These are phyloP conservation scores for Dolichomitus sp. DNA, from an alignment of 2,888 invertebrate species.

Conservation along the genomic window DNA sequence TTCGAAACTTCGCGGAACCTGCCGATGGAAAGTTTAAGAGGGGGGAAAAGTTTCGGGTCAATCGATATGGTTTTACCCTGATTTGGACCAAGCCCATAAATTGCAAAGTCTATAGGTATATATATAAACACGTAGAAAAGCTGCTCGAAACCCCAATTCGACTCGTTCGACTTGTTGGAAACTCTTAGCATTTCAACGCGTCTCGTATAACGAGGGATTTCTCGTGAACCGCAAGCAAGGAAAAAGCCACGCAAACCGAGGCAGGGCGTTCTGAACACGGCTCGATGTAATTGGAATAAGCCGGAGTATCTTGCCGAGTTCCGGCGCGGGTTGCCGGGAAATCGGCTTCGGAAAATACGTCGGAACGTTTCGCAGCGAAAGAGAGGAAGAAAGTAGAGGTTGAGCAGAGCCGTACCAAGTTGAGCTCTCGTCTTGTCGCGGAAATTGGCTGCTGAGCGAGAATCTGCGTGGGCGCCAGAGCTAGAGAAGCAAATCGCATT, in stretches of 20 bases:
- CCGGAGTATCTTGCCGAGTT: slow-evolving; percentile 21
- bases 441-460: slow-evolving; percentile 59
- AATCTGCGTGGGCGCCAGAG: slow-evolving; percentile 9
- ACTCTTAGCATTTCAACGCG: slow-evolving; percentile 43
- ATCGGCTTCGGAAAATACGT: slow-evolving; percentile 53
- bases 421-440: slow-evolving; percentile 30
- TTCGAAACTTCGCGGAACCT: background rate
- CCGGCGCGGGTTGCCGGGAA: slow-evolving; percentile 20
- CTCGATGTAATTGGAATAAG: slow-evolving; percentile 62
- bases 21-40: background rate
- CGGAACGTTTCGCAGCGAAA: slow-evolving; percentile 16
- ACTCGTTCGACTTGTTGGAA: slow-evolving; percentile 41
- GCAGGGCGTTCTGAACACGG: slow-evolving; percentile 2
- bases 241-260: slow-evolving; percentile 5
- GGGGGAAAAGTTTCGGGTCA: background rate
- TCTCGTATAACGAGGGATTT: slow-evolving; percentile 61
- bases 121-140: background rate
- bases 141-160: slow-evolving; percentile 33
- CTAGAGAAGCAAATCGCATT: slow-evolving; percentile 59
- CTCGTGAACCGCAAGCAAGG: slow-evolving; percentile 20
- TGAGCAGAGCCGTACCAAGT: background rate
- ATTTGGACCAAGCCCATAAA: slow-evolving; percentile 9
- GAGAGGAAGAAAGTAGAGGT: slow-evolving; percentile 13
- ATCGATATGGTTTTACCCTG: slow-evolving; percentile 15
- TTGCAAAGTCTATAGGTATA: background rate